A percentile compares a stretch with the other conserved stretches of the same genome.
Evolutionary conservation across 2,888 invertebrate genomes (phyloP).

Genomic region (Troides oblongomaculatus): DNA sequence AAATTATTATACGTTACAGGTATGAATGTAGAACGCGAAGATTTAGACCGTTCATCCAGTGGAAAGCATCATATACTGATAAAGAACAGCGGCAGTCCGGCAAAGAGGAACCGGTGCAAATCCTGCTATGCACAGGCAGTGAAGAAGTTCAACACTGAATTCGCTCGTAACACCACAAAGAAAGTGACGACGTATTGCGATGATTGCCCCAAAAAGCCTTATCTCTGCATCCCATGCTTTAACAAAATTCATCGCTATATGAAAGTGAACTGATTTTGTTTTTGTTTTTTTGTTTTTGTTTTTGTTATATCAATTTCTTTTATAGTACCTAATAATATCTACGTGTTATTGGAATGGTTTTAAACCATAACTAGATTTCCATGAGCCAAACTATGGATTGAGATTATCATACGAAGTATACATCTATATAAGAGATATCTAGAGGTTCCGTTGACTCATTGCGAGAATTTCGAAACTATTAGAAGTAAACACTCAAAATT

Average conservation of each 20-base stretch:
- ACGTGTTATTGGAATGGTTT: too few species aligned
- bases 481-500: too few species aligned
- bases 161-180: not conserved
- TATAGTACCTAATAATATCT: too few species aligned
- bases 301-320: too few species aligned
- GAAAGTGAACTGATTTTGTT: not conserved
- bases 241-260: not conserved
- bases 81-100: not conserved
- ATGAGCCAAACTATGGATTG: too few species aligned
- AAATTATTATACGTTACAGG: not conserved
- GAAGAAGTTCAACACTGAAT: not conserved
- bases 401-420: too few species aligned
- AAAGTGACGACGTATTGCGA: not conserved
- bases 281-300: not conserved
- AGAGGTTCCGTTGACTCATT: too few species aligned
- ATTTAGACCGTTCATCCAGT: not conserved
- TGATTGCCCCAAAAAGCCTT: not conserved
- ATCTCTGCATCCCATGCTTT: not conserved
- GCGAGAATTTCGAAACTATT: too few species aligned
- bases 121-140: not conserved
- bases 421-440: too few species aligned
- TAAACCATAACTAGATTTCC: too few species aligned
- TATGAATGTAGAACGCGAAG: not conserved
- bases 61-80: not conserved
- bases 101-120: not conserved